Base-by-base conservation (phyloP, 2,113 vertebrate species). In the Otolemur garnettii region DNA sequence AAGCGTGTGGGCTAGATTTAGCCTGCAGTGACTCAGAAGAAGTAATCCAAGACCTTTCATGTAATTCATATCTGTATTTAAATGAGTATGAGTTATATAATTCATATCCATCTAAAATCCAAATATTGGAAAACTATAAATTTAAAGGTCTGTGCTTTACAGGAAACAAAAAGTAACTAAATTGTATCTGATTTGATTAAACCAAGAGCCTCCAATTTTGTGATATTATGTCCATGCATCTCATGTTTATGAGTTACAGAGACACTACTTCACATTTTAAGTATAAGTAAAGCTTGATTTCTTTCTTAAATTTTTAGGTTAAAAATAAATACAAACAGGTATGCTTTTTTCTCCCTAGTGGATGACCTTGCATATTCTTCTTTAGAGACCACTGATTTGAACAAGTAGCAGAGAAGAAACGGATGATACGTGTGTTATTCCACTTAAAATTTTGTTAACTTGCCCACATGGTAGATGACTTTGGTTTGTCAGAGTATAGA, bases 391-490 rank as follows among this genome's bases (percentile, higher is more conserved):
- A 83, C 28, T 62, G 42, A 95, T 59, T 50, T 90, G n/a, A 91
- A 55, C n/a, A 83, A 55, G 33, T 79, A 75, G 33, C 21, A 93
- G 57, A 91, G 66, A 84, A 92, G 38, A 88, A 94, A 84, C 53
- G 84, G 26, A 91, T 19, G n/a, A 33, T 53, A 38, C 72, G 6
- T 62, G 50, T 11, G 69, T 62, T 93, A 87, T 92, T 77, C 24
- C 12, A 81, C n/a, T 38, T 90, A 14, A 64, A 90, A 45, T 90
- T 88, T 74, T 88, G 38, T 84, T 88, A 74, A 87, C 53, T 83
- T 90, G 18, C 4, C 28, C 14, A 42, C 59, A 75, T 30, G 60
- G 26, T 55, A 69, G 45, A 68, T 89, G 80, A 38, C 14, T 89
- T 80, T 87, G 71, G 33, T 66, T 92, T 75, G 14, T 21, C 74